phyloP scores from a whole-genome alignment of 2,113 vertebrate species.

The Ophiodon elongatus region DNA sequence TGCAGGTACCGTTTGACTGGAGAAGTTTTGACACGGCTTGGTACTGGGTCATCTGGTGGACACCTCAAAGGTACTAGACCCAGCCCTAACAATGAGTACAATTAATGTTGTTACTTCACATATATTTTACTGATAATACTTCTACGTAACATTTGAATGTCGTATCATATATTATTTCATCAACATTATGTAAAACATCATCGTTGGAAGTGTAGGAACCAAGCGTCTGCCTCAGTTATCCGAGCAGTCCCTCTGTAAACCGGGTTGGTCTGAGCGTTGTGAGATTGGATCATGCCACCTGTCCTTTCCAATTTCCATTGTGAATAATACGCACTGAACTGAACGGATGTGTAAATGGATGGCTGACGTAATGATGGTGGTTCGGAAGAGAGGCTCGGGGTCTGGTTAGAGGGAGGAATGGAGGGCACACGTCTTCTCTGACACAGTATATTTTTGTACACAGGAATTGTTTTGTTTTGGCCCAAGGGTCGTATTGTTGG shows the following conservation, averaged over 20 bases:
- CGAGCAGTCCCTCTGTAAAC: not conserved
- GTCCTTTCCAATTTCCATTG: not conserved
- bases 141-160: not conserved
- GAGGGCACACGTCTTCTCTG: conserved; percentile 5
- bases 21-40: too few relatives aligned
- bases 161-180: not conserved
- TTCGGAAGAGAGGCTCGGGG: not conserved
- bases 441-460: conserved; percentile 1
- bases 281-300: not conserved
- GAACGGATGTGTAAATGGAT: not conserved
- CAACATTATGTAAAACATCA: not conserved
- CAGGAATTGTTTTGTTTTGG: conserved; percentile 42
- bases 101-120: not conserved
- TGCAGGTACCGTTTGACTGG: not conserved
- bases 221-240: not conserved
- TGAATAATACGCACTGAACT: not conserved
- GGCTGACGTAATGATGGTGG: not conserved
- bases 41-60: too few relatives aligned
- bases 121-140: not conserved
- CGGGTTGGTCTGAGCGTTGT: not conserved
- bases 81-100: not conserved
- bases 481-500: conserved; percentile 29
- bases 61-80: not conserved
- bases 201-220: not conserved
- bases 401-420: not conserved